Evolutionary conservation across 2,113 vertebrate genomes (phyloP).

Genomic region (Gallinago jamesoni): DNA sequence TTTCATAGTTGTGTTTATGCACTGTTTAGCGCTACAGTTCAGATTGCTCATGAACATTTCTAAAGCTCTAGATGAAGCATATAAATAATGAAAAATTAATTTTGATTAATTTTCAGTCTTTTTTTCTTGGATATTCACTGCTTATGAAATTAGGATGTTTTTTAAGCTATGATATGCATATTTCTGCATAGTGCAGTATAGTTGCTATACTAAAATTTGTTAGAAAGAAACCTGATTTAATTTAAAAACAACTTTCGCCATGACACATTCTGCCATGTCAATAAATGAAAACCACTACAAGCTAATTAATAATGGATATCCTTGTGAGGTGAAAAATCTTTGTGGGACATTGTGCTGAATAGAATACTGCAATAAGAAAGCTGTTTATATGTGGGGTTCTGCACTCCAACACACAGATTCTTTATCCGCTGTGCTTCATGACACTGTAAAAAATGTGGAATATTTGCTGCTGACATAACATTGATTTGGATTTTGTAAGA

Average conservation of each 20-base stretch:
- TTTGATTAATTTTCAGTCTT: not conserved
- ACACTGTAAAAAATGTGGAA: not conserved
- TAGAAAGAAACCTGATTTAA: not conserved
- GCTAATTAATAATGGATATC: not conserved
- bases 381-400: not conserved
- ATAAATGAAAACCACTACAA: not conserved
- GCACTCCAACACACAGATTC: not conserved
- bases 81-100: not conserved
- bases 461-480: not conserved
- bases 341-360: not conserved
- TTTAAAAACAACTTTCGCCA: not conserved
- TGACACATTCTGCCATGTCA: not conserved
- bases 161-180: not conserved
- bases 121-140: not conserved
- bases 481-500: not conserved
- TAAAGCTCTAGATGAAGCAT: not conserved
- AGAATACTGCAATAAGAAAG: not conserved
- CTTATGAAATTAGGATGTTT: not conserved
- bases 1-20: not conserved
- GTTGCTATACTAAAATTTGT: not conserved
- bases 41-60: not conserved
- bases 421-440: not conserved
- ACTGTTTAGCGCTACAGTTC: not conserved
- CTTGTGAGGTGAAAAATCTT: not conserved
- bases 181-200: not conserved